Conservation (phyloP, 2,113 vertebrate species). For the Peromyscus maniculatus region DNA sequence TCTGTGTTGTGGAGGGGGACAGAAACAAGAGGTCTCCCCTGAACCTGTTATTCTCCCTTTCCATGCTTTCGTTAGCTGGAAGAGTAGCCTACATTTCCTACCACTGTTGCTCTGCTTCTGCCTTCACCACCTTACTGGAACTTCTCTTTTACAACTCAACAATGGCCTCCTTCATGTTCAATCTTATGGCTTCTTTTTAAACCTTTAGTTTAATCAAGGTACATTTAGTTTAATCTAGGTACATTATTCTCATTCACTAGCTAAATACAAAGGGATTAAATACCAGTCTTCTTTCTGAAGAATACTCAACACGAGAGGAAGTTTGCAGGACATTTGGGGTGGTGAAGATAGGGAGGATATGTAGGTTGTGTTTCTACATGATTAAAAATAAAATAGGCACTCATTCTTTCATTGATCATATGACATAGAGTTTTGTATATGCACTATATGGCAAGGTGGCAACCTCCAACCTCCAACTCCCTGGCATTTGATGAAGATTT, state of each 20-base stretch:
- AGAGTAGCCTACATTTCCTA: conserved; percentile 51
- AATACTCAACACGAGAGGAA: not conserved
- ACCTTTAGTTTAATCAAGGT: conserved; percentile 58
- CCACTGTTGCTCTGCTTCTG: conserved; percentile 19
- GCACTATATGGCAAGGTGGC: not conserved
- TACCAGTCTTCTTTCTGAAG: conserved; percentile 1
- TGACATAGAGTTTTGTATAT: conserved; percentile 42
- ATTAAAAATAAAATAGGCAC: conserved; percentile 46
- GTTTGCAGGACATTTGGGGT: not conserved
- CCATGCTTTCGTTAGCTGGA: not conserved
- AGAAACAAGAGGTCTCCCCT: not conserved
- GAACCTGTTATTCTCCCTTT: conserved; percentile 23
- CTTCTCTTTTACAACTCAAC: conserved; percentile 49
- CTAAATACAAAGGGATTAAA: not conserved
- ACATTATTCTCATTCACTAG: conserved; percentile 36
- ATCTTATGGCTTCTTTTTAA: conserved; percentile 51
- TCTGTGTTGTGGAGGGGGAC: not conserved
- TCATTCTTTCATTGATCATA: conserved; percentile 53
- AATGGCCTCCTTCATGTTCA: not conserved
- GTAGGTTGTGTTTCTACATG: not conserved
- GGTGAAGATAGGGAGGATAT: not conserved
- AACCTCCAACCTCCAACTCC: not conserved
- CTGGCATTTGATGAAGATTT: not conserved
- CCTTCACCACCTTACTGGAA: conserved; percentile 34
- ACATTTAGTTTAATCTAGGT: not conserved